Conservation (phyloP, 2,797 vertebrate species). For the Channa striata region DNA sequence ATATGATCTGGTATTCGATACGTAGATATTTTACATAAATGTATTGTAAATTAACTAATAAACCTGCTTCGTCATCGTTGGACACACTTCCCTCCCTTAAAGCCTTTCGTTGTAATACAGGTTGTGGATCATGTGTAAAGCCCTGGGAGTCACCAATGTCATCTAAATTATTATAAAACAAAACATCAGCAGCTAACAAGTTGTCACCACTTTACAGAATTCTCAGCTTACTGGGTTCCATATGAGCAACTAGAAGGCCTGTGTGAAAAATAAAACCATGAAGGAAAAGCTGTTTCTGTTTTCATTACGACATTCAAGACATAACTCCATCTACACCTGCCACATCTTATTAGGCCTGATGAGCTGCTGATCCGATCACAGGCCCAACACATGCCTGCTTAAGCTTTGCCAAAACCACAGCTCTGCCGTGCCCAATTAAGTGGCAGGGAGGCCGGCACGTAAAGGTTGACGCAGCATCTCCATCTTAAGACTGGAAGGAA, state of each 20-base stretch:
- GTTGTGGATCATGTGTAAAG: conserved; percentile 11
- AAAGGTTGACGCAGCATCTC: conserved; percentile 16
- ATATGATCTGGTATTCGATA: too few species aligned
- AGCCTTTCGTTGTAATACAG: conserved; percentile 1
- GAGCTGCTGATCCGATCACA: conserved; percentile 56
- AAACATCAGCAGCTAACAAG: conserved; percentile 24
- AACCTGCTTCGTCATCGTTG: background rate
- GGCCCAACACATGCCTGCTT: conserved; percentile 37
- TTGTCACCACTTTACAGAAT: conserved; percentile 33
- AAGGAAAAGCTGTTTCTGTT: conserved; percentile 50
- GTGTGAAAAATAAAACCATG: conserved; percentile 33
- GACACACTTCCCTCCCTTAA: background rate
- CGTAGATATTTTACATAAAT: too few species aligned
- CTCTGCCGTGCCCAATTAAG: conserved; percentile 22
- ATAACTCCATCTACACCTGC: conserved; percentile 57
- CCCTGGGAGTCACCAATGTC: conserved; percentile 5
- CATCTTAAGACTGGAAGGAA: conserved; percentile 6
- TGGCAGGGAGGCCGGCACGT: background rate
- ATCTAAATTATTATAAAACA: conserved; percentile 20
- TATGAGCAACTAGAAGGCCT: conserved; percentile 28
- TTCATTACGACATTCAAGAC: conserved; percentile 59
- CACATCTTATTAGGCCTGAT: conserved; percentile 50
- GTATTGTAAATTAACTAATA: background rate
- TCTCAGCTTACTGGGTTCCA: background rate
- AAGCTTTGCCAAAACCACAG: conserved; percentile 43